phyloP scores from a whole-genome alignment of 1,140 invertebrate genomes.

The Anastatus disparis region DNA sequence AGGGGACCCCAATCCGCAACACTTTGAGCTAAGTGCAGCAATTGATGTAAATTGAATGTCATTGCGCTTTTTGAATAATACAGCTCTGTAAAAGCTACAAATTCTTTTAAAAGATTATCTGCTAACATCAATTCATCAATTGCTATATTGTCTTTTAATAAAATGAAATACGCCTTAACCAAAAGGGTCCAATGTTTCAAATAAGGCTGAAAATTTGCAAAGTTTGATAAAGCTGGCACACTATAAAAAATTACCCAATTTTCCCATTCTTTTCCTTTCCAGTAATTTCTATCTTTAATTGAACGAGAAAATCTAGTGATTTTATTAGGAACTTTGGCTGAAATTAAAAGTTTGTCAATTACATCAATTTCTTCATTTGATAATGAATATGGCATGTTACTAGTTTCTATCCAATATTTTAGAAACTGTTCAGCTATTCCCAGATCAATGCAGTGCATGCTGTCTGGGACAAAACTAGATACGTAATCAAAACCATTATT shows the following conservation, averaged over 20 bases:
- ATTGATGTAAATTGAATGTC: slow-evolving; percentile 42
- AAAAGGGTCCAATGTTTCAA: slow-evolving; percentile 31
- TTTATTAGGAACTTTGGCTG: too few relatives aligned
- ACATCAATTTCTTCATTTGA: too few relatives aligned
- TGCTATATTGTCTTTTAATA: neutral
- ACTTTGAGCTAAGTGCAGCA: slow-evolving; percentile 38
- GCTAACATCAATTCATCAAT: neutral
- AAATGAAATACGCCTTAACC: slow-evolving; percentile 27
- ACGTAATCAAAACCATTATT: too few relatives aligned
- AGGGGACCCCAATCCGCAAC: slow-evolving; percentile 38
- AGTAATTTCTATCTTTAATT: too few relatives aligned
- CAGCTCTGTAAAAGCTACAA: slow-evolving; percentile 7
- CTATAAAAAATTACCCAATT: slow-evolving; percentile 40
- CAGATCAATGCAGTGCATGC: too few relatives aligned
- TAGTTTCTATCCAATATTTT: too few relatives aligned
- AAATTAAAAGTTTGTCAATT: too few relatives aligned
- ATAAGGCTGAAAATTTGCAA: slow-evolving; percentile 14
- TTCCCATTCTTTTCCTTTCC: slow-evolving; percentile 39
- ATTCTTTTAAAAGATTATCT: slow-evolving; percentile 10
- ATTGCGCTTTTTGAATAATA: slow-evolving; percentile 30
- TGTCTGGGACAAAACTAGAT: too few relatives aligned
- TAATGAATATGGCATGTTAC: too few relatives aligned
- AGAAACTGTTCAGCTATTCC: too few relatives aligned
- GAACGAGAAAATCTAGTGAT: too few relatives aligned
- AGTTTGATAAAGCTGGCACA: slow-evolving; percentile 24